Conservation (phyloP, 2,888 invertebrate species). For the Coleophora flavipennella region DNA sequence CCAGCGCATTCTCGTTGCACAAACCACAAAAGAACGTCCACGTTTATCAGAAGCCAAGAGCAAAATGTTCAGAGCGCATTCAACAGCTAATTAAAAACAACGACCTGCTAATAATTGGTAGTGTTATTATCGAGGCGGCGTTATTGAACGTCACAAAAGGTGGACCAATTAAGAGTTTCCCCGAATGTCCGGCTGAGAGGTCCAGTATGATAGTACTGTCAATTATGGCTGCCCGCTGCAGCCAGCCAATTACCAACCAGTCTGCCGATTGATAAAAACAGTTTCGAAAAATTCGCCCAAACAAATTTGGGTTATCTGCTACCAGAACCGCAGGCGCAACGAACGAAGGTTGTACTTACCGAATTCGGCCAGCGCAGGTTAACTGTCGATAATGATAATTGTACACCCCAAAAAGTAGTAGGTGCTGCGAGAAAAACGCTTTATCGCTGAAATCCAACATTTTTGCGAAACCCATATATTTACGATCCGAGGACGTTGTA, state of each 20-base stretch:
- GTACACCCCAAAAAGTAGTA: conserved; percentile 24
- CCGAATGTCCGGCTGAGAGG: conserved; percentile 62
- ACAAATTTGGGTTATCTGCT: conserved; percentile 60
- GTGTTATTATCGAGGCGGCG: conserved; percentile 64
- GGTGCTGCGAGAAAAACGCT: conserved; percentile 28
- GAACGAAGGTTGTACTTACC: conserved; percentile 34
- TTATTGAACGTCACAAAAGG: conserved; percentile 65
- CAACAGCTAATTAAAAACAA: conserved; percentile 57
- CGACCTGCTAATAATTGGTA: conserved; percentile 61
- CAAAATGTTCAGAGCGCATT: conserved; percentile 27
- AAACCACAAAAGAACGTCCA: conserved; percentile 9
- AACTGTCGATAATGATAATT: conserved; percentile 48
- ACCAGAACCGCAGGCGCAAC: conserved; percentile 38
- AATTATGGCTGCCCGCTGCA: conserved; percentile 55
- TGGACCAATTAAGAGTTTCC: conserved; percentile 70
- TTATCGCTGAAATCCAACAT: conserved; percentile 39
- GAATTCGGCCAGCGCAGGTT: conserved; percentile 36
- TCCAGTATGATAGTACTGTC: conserved; percentile 67
- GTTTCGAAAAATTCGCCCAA: conserved; percentile 58
- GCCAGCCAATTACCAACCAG: conserved; percentile 58
- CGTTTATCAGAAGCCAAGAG: conserved; percentile 11
- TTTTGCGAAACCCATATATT: conserved; percentile 51
- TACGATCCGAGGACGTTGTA: conserved; percentile 39
- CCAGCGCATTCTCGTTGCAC: conserved; percentile 7
- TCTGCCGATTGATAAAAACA: conserved; percentile 64